These are phyloP conservation scores for Diorhabda sublineata DNA, from an alignment of 1,140 invertebrate genomes.

Conservation along the genomic window DNA sequence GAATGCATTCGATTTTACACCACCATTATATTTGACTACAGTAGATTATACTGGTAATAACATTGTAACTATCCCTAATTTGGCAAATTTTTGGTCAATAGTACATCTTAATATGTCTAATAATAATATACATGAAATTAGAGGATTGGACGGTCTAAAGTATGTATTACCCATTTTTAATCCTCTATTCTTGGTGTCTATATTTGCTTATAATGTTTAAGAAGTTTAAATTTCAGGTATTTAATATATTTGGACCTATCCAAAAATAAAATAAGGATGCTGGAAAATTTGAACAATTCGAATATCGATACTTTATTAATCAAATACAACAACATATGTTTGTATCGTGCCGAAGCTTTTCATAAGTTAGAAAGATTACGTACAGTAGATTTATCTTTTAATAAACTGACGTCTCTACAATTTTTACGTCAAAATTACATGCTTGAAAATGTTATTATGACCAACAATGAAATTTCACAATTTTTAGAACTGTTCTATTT, in stretches of 20 bases:
- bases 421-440: conserved; percentile 23
- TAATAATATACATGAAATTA: conserved; percentile 32
- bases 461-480: conserved; percentile 24
- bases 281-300: conserved; percentile 23
- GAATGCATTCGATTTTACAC: conserved; percentile 33
- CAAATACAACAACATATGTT: conserved; percentile 13
- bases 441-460: conserved; percentile 26
- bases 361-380: conserved; percentile 25
- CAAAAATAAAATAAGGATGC: conserved; percentile 20
- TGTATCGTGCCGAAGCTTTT: conserved; percentile 15
- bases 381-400: conserved; percentile 24
- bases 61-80: conserved; percentile 29
- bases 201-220: too few relatives aligned
- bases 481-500: conserved; percentile 34
- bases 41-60: conserved; percentile 36
- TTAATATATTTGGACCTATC: conserved; percentile 27
- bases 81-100: conserved; percentile 39
- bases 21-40: conserved; percentile 34
- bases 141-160: conserved; percentile 31
- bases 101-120: conserved; percentile 35
- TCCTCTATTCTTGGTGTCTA: not conserved
- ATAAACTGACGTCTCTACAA: conserved; percentile 18
- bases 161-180: conserved; percentile 17
- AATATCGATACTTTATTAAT: conserved; percentile 16
- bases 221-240: conserved; percentile 24